A percentile compares a stretch with the other conserved stretches of the same genome.
These are phyloP conservation scores for Carpatolechia fugitivella DNA, from an alignment of 2,888 invertebrate genomes.

Conservation along the genomic window DNA sequence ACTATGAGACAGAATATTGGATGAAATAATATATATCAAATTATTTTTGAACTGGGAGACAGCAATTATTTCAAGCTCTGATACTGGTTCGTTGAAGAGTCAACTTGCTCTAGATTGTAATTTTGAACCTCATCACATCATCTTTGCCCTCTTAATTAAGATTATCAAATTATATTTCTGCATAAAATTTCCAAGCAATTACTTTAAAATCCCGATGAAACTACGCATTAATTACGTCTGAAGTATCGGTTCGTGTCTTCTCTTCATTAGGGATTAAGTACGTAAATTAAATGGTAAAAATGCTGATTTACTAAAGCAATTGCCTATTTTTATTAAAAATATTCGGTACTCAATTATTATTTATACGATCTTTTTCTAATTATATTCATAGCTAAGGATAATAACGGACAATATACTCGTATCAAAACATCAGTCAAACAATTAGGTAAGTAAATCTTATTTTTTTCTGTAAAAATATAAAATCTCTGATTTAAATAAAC, in stretches of 20 bases:
- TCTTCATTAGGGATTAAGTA: constrained; percentile 28
- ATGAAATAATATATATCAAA: too few species aligned
- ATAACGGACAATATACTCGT: too few species aligned
- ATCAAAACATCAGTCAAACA: too few species aligned
- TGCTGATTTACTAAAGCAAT: too few species aligned
- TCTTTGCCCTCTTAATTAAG: constrained; percentile 69
- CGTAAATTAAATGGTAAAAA: background rate
- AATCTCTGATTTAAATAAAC: too few species aligned
- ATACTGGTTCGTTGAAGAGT: constrained; percentile 35
- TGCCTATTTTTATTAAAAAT: too few species aligned
- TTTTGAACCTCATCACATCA: constrained; percentile 64
- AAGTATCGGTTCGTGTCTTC: constrained; percentile 35
- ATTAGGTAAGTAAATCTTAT: too few species aligned
- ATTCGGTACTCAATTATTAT: too few species aligned
- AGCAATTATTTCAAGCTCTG: constrained; percentile 45
- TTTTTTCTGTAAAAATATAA: too few species aligned
- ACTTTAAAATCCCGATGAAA: constrained; percentile 62
- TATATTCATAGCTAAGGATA: too few species aligned
- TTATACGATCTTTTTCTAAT: too few species aligned
- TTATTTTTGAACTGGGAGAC: constrained; percentile 10
- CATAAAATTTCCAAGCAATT: constrained; percentile 73
- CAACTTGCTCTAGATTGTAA: constrained; percentile 66
- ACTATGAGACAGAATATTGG: too few species aligned
- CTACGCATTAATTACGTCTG: constrained; percentile 58
- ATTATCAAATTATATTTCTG: constrained; percentile 75